These are phyloP conservation scores for Euzophera pinguis DNA, from an alignment of 2,888 invertebrate species.

Conservation along the genomic window DNA sequence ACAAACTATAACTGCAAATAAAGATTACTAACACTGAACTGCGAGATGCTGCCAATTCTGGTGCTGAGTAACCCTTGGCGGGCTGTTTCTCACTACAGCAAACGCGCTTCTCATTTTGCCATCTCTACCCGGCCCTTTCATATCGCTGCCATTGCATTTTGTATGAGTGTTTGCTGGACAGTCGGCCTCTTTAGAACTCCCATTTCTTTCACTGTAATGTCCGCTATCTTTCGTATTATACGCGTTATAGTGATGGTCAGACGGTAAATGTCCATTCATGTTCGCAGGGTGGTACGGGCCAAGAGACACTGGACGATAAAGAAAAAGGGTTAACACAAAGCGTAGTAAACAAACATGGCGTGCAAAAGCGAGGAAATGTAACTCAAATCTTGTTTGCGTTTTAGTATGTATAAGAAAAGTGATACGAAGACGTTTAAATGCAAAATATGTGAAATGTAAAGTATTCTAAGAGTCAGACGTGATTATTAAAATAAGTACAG, in stretches of 20 bases:
- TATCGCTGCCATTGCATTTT: slow-evolving; percentile 63
- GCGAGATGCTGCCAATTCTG: slow-evolving; percentile 82
- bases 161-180: slow-evolving; percentile 74
- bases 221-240: slow-evolving; percentile 76
- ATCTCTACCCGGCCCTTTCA: slow-evolving; percentile 70
- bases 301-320: slow-evolving; percentile 68
- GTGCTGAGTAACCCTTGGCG: slow-evolving; percentile 67
- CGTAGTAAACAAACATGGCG: slow-evolving; percentile 70
- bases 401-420: slow-evolving; percentile 13
- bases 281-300: slow-evolving; percentile 73
- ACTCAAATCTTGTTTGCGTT: slow-evolving; percentile 38
- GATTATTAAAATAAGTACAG: no score
- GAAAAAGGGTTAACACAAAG: slow-evolving; percentile 69
- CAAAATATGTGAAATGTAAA: background rate
- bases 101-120: slow-evolving; percentile 81
- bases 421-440: slow-evolving; percentile 11
- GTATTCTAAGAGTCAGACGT: slow-evolving; percentile 26
- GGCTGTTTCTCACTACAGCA: slow-evolving; percentile 81
- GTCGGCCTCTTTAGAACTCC: slow-evolving; percentile 62
- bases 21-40: slow-evolving; percentile 82
- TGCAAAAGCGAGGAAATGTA: slow-evolving; percentile 53
- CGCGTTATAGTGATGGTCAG: slow-evolving; percentile 72
- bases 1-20: slow-evolving; percentile 36
- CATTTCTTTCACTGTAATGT: slow-evolving; percentile 73
- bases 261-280: slow-evolving; percentile 69